Evolutionary conservation across 2,888 invertebrate species (phyloP), one percentile per base, ranked within the genome.

Genomic region (Dexiosoma caninum): DNA sequence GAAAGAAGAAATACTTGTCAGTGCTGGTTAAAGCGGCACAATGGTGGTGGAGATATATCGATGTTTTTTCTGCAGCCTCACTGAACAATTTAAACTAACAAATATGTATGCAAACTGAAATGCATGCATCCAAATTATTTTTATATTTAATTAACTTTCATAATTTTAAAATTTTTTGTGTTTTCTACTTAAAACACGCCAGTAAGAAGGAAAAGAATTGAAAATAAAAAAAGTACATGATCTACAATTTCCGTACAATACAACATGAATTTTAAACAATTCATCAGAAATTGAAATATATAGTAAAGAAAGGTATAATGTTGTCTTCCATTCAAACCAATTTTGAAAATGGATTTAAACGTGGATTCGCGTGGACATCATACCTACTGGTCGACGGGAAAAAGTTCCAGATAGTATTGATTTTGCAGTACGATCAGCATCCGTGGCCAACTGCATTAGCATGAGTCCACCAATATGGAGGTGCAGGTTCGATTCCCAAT

Each of bases 71-170:
- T 55, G 66, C 57, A 60, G 62, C 57, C 62, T 64, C 53, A 62
- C 59, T 71, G 66, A 71, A 40, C 60, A 76, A 62, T 76, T 67
- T 55, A 59, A 80, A 72, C 64, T 64, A 64, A 70, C 76, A 80
- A 69, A 64, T 64, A 75, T 75, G 79, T 69, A 74, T 75, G 79
- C 74, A 74, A 76, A 80, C 46, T 66, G 75, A 66, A 71, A 80
- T 80, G 67, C 70, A 71, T 80, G 70, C 66, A 80, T 32, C 71
- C 71, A 66, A 80, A 80, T 80, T 76, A 80, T 80, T 72, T 75
- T 66, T 60, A 30, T 75, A 69, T 51, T 49, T 35, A n/a, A n/a
- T n/a, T n/a, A n/a, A n/a, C n/a, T n/a, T n/a, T n/a, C n/a, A n/a
- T 21, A 46, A 35, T 67, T 75, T 60, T 21, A 8, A 4, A n/a